These are phyloP conservation scores for Mesocricetus auratus DNA, from an alignment of 2,113 vertebrate genomes.

Conservation along the genomic window DNA sequence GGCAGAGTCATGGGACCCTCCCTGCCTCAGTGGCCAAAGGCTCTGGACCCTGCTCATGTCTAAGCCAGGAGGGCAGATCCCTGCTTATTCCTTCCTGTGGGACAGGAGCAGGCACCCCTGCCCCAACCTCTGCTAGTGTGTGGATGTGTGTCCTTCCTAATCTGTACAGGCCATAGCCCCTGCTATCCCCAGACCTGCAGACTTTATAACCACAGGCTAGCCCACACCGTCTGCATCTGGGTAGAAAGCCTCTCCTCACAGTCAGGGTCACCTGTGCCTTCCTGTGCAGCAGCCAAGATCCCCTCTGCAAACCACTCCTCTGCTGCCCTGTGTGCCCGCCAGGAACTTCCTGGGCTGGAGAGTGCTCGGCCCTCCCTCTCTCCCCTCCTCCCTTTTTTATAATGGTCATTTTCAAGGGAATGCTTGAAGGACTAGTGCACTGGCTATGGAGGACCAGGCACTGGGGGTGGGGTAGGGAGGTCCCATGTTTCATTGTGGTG, in stretches of 20 bases:
- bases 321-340: not conserved
- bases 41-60: not conserved
- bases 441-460: slow-evolving; percentile 38
- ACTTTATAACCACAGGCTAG: slow-evolving; percentile 74
- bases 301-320: not conserved
- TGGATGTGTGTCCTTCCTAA: not conserved
- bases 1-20: not conserved
- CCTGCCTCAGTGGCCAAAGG: not conserved
- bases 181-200: not conserved
- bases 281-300: slow-evolving; percentile 28
- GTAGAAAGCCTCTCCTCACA: not conserved
- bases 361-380: not conserved
- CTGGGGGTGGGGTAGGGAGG: not conserved
- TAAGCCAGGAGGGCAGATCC: slow-evolving; percentile 50
- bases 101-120: not conserved
- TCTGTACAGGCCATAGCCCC: not conserved
- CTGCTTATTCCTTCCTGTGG: slow-evolving; percentile 20
- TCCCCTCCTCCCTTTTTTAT: slow-evolving; percentile 66
- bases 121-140: not conserved
- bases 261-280: not conserved
- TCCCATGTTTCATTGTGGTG: slow-evolving; percentile 43
- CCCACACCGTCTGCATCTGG: not conserved
- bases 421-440: slow-evolving; percentile 18
- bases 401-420: slow-evolving; percentile 66
- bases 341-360: not conserved